phyloP scores from a whole-genome alignment of 2,113 vertebrate species.

The Ammospiza nelsoni region DNA sequence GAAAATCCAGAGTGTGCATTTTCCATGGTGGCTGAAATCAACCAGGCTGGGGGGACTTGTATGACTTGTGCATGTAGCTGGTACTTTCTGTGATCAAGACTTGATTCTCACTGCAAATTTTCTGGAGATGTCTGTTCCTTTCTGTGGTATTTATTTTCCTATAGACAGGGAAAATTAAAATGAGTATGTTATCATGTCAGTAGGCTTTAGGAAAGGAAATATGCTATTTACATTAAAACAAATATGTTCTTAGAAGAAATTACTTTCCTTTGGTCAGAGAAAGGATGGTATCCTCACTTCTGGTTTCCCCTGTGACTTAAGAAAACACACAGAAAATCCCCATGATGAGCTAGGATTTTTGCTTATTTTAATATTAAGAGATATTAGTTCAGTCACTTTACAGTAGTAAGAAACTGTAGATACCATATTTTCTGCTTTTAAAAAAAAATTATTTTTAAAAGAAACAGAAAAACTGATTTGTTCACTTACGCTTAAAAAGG shows the following conservation, averaged over 20 bases:
- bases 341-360: neutral
- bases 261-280: neutral
- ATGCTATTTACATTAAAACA: neutral
- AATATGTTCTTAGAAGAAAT: neutral
- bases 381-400: neutral
- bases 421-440: neutral
- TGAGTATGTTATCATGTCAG: neutral
- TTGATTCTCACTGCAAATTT: neutral
- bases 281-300: neutral
- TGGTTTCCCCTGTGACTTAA: neutral
- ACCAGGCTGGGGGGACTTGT: neutral
- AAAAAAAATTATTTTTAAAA: neutral
- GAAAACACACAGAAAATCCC: neutral
- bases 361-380: neutral
- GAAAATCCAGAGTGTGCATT: neutral
- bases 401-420: neutral
- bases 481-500: neutral
- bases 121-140: neutral
- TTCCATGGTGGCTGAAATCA: neutral
- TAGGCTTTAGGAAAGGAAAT: neutral
- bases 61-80: accelerated
- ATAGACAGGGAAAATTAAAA: neutral
- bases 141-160: neutral
- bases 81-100: neutral
- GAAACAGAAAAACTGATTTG: neutral